These are phyloP conservation scores for Lymantria dispar DNA, from an alignment of 2,888 invertebrate species.

Conservation along the genomic window DNA sequence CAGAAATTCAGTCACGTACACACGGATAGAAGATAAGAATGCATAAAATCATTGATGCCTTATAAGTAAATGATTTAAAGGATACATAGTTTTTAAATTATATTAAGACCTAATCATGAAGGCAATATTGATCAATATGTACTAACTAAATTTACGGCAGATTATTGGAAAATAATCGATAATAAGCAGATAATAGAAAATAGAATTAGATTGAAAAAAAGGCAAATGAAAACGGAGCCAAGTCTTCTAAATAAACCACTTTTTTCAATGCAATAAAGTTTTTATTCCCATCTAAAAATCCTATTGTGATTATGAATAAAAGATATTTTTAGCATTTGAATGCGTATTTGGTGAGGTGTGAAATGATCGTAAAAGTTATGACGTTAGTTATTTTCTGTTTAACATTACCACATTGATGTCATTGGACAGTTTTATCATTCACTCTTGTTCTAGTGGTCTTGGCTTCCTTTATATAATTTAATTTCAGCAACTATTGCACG, in stretches of 20 bases:
- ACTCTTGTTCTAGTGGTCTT: not conserved
- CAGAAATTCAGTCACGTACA: no score
- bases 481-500: no score
- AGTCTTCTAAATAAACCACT: conserved; percentile 6
- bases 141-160: not conserved
- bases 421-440: conserved; percentile 6
- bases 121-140: no score
- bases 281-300: conserved; percentile 11
- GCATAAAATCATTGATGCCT: no score
- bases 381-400: conserved; percentile 14
- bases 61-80: no score
- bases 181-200: not conserved
- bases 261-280: conserved; percentile 10
- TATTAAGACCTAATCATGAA: no score
- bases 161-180: no score
- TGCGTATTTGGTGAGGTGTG: conserved; percentile 15
- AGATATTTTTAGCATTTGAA: conserved; percentile 15
- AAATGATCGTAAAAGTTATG: conserved; percentile 22
- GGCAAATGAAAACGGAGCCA: conserved; percentile 6
- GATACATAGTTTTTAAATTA: no score
- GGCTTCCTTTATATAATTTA: not conserved
- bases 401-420: conserved; percentile 14
- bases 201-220: no score
- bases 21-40: no score
- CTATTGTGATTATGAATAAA: conserved; percentile 9